Evolutionary conservation across 2,888 invertebrate species (phyloP), one percentile per base, ranked within the genome.

Genomic region (Nemoura dubitans): DNA sequence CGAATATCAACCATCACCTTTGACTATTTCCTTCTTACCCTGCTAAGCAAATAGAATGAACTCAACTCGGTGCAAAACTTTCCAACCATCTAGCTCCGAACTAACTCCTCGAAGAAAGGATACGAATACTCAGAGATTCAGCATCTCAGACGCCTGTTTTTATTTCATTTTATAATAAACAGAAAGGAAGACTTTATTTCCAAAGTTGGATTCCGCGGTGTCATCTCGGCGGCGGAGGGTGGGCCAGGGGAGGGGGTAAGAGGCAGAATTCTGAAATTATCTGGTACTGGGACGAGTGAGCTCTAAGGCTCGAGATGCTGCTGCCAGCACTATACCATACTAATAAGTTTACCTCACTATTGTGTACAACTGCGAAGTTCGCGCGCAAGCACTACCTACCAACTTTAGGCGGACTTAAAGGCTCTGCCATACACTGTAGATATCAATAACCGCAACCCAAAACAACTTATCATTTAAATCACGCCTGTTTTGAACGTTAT

Each of bases 401-500:
- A 81, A 81, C 3, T 81, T 30, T 1, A 21, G 27, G 84, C 29
- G 84, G 84, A 84, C 84, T 84, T 84, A 84, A 43, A 84, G 84
- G 84, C 84, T 84, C 59, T 84, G 59, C 59, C 21, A 59, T 59
- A 10, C 21, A 59, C 16, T 59, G 16, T 59, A 59, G 59, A 84
- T 84, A 84, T 84, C 84, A 84, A 84, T 84, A 84, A 84, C 28
- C 81, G 28, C 26, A n/a, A 27, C 30, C 81, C 78, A 78, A n/a
- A 78, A 81, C 81, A 81, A 81, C 81, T 81, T 81, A 16, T 30
- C 29, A n/a, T 81, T 27, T 81, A 81, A 81, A 81, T 81, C 81
- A 81, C 28, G 21, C 29, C 30, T 10, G 81, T 81, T 81, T 28
- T 30, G 28, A 30, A 6, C 81, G 26, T 10, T 28, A 81, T 81